A percentile compares a stretch with the other conserved stretches of the same genome.
These are phyloP conservation scores for Tenthredo livida DNA, from an alignment of 2,888 invertebrate genomes.

Conservation along the genomic window DNA sequence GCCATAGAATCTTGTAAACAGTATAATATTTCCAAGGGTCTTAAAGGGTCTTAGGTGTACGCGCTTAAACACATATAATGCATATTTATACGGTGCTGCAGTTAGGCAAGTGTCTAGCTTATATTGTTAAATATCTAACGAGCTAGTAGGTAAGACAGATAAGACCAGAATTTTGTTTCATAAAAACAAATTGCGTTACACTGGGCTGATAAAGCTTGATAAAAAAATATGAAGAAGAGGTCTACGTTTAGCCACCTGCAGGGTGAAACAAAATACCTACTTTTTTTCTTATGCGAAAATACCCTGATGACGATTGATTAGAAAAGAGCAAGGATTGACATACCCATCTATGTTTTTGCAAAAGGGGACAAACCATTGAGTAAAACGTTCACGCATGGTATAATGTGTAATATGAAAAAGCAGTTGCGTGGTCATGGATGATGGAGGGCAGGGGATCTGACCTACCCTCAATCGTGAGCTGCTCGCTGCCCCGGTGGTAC, in stretches of 20 bases:
- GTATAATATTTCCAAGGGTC: neutral
- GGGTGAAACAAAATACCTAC: too few species aligned
- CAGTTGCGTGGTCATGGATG: constrained; percentile 40
- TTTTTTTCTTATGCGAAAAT: neutral
- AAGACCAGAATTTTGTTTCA: neutral
- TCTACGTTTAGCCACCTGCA: too few species aligned
- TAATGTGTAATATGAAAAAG: constrained; percentile 31
- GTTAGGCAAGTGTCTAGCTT: neutral
- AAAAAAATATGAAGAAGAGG: too few species aligned
- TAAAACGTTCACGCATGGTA: neutral
- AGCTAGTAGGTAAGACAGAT: neutral
- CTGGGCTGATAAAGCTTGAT: neutral
- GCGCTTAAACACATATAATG: neutral
- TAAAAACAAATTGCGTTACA: neutral
- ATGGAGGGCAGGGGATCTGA: constrained; percentile 33
- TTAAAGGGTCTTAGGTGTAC: neutral
- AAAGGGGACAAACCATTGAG: neutral
- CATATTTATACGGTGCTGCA: constrained; percentile 4
- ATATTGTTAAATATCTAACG: constrained; percentile 3
- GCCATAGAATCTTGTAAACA: neutral
- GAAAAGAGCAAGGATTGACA: neutral
- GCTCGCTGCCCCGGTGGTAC: constrained; percentile 22
- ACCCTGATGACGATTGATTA: neutral
- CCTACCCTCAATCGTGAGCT: constrained; percentile 48
- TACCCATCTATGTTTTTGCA: neutral